Conservation (phyloP, 2,113 vertebrate species). For the Aphelocoma coerulescens region DNA sequence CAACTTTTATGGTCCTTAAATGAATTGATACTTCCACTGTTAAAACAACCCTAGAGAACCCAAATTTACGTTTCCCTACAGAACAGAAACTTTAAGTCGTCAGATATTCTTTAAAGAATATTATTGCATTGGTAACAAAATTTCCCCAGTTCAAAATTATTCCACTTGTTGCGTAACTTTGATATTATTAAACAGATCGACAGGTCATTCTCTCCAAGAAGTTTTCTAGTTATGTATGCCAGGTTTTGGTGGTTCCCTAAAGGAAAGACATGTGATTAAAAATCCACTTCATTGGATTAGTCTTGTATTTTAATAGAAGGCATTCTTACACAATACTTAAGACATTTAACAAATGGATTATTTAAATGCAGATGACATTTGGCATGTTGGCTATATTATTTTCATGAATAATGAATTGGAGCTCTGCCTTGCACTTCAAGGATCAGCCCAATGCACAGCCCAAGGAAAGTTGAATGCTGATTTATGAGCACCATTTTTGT, state of each 20-base stretch:
- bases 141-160: conserved; percentile 49
- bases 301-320: conserved; percentile 59
- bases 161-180: conserved; percentile 58
- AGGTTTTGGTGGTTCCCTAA: conserved; percentile 59
- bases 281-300: conserved; percentile 55
- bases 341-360: conserved; percentile 75
- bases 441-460: conserved; percentile 67
- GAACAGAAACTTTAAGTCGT: conserved; percentile 73
- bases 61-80: conserved; percentile 76
- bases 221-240: conserved; percentile 50
- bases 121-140: conserved; percentile 67
- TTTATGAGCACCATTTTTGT: conserved; percentile 83
- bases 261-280: conserved; percentile 65
- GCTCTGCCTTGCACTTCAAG: conserved; percentile 68
- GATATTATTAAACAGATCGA: conserved; percentile 69
- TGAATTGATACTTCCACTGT: conserved; percentile 81
- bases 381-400: conserved; percentile 74
- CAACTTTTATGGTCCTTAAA: conserved; percentile 81
- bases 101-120: conserved; percentile 71
- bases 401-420: conserved; percentile 79
- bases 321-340: conserved; percentile 66
- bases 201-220: conserved; percentile 59
- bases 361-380: conserved; percentile 78
- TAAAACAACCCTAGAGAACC: conserved; percentile 76
- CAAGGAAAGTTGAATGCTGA: conserved; percentile 82